Evolutionary conservation across 2,888 invertebrate genomes (phyloP), one percentile per base, ranked within the genome.

Genomic region (Leptothorax acervorum): DNA sequence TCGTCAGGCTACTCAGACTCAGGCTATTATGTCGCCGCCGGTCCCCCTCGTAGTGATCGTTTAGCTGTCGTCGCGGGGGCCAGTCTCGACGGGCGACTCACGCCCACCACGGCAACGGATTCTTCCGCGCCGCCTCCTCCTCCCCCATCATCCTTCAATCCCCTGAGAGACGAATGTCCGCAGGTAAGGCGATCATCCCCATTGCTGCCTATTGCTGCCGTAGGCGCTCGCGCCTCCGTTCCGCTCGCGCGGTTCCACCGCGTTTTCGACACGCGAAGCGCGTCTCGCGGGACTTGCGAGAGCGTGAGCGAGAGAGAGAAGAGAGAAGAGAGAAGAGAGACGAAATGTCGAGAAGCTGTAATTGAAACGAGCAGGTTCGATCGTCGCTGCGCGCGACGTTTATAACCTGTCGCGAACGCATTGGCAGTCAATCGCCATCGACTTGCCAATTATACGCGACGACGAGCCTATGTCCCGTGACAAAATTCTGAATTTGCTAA

Each of bases 141-240:
- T 12, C 18, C 35, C 35, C 12, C 35, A 3, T 35, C 45, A 45
- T 66, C 42, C 42, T 15, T 42, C 23, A 23, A 45, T 8, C 42
- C 28, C 66, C 45, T 9, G 48, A 42, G 42, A 28, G 35, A 81
- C 79, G 60, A 71, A 73, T 81, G 74, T 81, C 60, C 48, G 11
- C 79, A 81, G 79, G 79, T 81, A 81, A 73, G 79, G 62, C 45
- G 70, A 78, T 45, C 74, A 71, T 60, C 35, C 74, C 48, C 45
- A 1, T 65, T n/a, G 62, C 15, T 35, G 23, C 23, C 23, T 23
- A 23, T 35, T 35, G 4, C 35, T 5, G 11, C 62, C 53, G 53
- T 35, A 62, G 60, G 3, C 60, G n/a, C 18, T 42, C 35, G 15
- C 15, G n/a, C n/a, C n/a, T 55, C 3, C 9, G 35, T 35, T n/a